Percentiles rank a stretch among this genome's conserved stretches.
These are phyloP conservation scores for Penelope pileata DNA, from an alignment of 2,113 vertebrate genomes.

Conservation along the genomic window DNA sequence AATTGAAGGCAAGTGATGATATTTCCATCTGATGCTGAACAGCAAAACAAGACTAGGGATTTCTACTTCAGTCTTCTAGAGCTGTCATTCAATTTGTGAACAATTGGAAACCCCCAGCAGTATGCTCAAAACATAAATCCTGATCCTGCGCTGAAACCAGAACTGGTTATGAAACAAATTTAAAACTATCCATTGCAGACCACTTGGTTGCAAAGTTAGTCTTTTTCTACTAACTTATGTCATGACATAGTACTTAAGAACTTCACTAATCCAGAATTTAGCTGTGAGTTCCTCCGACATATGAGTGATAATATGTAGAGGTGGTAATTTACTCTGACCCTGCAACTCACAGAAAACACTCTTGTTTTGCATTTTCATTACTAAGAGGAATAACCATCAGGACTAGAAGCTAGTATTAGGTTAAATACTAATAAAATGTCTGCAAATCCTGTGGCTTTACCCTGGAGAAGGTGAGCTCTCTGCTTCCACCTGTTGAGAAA, in stretches of 20 bases:
- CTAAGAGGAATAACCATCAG: background rate
- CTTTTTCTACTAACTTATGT: background rate
- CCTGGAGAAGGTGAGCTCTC: background rate
- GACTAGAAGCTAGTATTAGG: background rate
- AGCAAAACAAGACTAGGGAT: background rate
- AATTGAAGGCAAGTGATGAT: background rate
- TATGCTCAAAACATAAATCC: background rate
- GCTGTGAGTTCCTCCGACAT: background rate
- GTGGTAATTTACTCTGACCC: background rate
- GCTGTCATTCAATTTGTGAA: background rate
- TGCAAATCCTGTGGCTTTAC: background rate
- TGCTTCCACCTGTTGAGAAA: background rate
- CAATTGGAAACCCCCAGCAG: background rate
- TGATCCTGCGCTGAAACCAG: background rate
- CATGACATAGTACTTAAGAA: background rate
- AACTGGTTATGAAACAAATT: background rate
- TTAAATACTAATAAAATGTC: background rate
- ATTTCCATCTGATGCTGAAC: background rate
- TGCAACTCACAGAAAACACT: background rate
- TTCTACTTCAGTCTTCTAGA: background rate
- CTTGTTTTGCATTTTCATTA: background rate
- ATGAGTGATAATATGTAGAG: accelerated
- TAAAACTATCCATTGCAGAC: background rate
- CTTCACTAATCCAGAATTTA: background rate
- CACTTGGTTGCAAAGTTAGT: background rate